Evolutionary conservation across 2,113 vertebrate species (phyloP).

Genomic region (Mixornis gularis): DNA sequence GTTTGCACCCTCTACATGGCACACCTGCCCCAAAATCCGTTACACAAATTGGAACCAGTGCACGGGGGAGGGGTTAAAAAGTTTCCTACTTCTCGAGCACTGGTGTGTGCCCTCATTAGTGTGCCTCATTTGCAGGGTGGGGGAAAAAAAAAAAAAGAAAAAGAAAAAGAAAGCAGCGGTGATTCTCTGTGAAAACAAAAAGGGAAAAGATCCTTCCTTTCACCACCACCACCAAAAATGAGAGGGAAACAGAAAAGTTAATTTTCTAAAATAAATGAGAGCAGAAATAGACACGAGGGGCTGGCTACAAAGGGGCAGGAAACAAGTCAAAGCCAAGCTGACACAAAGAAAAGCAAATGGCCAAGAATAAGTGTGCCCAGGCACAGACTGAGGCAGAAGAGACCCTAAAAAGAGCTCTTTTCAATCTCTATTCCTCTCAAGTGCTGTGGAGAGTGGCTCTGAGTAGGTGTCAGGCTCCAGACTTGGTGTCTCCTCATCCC

Average conservation of each 20-base stretch:
- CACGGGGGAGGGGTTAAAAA: not conserved
- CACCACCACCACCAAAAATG: not conserved
- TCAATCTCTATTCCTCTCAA: not conserved
- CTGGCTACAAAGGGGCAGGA: not conserved
- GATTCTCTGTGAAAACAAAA: not conserved
- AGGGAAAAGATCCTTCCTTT: not conserved
- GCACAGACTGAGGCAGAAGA: not conserved
- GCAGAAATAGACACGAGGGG: accelerated
- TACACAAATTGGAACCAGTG: not conserved
- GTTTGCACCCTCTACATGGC: not conserved
- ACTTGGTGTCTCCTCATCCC: not conserved
- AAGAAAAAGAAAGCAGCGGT: not conserved
- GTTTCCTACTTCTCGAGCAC: not conserved
- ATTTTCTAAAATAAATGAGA: not conserved
- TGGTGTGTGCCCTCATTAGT: not conserved
- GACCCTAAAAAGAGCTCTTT: not conserved
- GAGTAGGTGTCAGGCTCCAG: not conserved
- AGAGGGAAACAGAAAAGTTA: not conserved
- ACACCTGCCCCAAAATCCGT: not conserved
- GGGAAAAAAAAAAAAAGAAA: not conserved
- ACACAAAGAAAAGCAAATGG: not conserved
- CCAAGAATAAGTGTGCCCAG: not conserved
- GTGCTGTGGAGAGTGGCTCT: not conserved
- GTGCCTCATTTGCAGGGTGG: not conserved
- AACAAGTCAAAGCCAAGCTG: not conserved